Evolutionary conservation across 2,888 invertebrate species (phyloP).

Genomic region (Thereva unica): DNA sequence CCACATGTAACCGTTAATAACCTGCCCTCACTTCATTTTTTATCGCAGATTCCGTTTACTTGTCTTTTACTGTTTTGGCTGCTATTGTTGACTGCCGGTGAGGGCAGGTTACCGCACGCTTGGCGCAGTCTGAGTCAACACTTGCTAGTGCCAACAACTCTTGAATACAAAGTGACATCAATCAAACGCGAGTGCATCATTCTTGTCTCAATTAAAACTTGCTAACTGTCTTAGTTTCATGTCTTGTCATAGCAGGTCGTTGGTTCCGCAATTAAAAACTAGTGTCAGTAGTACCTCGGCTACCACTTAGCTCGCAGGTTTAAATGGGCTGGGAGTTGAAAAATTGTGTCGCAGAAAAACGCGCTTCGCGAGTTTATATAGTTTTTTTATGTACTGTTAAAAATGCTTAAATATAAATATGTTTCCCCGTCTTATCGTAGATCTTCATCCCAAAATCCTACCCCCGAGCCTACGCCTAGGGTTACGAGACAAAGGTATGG

Average conservation of each 20-base stretch:
- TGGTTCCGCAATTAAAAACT: slow-evolving; percentile 31
- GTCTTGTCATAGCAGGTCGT: slow-evolving; percentile 29
- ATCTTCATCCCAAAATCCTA: slow-evolving; percentile 50
- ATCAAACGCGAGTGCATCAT: slow-evolving; percentile 32
- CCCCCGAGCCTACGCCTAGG: slow-evolving; percentile 50
- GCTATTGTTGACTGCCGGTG: background rate
- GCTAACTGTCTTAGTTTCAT: slow-evolving; percentile 35
- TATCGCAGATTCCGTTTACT: slow-evolving; percentile 17
- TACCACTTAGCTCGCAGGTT: slow-evolving; percentile 13
- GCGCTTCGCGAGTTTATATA: slow-evolving; percentile 30
- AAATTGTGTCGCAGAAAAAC: slow-evolving; percentile 7
- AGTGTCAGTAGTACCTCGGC: slow-evolving; percentile 18
- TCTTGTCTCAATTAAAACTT: slow-evolving; percentile 25
- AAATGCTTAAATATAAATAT: slow-evolving; percentile 55
- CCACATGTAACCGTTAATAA: slow-evolving; percentile 36
- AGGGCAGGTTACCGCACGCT: background rate
- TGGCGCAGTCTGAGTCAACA: slow-evolving; percentile 10
- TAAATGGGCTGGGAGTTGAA: slow-evolving; percentile 1
- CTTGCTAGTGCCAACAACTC: slow-evolving; percentile 28
- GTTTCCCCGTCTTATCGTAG: slow-evolving; percentile 52
- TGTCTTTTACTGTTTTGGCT: slow-evolving; percentile 21
- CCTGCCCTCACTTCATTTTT: slow-evolving; percentile 19
- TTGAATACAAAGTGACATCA: slow-evolving; percentile 41
- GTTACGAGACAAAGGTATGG: slow-evolving; percentile 43
- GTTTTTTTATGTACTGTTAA: slow-evolving; percentile 15